phyloP scores from a whole-genome alignment of 2,113 vertebrate species.

The Carettochelys insculpta region DNA sequence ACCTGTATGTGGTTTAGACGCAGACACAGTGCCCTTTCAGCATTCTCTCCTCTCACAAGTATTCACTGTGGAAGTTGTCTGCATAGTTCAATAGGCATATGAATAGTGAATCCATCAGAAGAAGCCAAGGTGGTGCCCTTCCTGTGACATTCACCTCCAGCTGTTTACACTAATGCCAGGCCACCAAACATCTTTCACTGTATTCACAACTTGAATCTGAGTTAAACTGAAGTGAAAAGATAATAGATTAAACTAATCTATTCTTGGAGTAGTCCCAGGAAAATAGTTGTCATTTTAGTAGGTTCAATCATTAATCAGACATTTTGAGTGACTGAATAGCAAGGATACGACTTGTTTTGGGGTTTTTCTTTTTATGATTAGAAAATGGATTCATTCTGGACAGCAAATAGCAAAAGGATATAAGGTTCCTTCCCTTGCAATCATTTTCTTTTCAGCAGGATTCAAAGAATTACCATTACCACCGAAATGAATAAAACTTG shows the following conservation, averaged over 20 bases:
- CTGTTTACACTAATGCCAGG: background rate
- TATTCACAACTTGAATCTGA: background rate
- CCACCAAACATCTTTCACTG: background rate
- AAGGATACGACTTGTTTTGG: background rate
- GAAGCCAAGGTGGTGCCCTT: background rate
- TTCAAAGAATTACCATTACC: background rate
- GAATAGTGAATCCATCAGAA: background rate
- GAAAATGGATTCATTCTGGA: background rate
- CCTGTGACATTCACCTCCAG: background rate
- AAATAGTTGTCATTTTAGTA: background rate
- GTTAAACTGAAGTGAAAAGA: background rate
- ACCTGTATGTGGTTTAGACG: background rate
- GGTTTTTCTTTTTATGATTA: background rate
- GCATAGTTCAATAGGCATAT: background rate
- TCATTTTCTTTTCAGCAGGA: rapidly evolving
- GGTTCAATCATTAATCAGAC: background rate
- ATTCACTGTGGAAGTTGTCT: background rate
- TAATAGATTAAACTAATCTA: background rate
- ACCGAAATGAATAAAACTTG: background rate
- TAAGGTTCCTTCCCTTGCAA: background rate
- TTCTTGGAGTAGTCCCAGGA: background rate
- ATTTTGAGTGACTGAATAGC: background rate
- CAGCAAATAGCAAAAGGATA: background rate
- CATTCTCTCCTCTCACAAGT: background rate
- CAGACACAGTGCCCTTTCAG: background rate